phyloP scores from a whole-genome alignment of 2,888 invertebrate genomes.

The Agonopterix alstromeriana region DNA sequence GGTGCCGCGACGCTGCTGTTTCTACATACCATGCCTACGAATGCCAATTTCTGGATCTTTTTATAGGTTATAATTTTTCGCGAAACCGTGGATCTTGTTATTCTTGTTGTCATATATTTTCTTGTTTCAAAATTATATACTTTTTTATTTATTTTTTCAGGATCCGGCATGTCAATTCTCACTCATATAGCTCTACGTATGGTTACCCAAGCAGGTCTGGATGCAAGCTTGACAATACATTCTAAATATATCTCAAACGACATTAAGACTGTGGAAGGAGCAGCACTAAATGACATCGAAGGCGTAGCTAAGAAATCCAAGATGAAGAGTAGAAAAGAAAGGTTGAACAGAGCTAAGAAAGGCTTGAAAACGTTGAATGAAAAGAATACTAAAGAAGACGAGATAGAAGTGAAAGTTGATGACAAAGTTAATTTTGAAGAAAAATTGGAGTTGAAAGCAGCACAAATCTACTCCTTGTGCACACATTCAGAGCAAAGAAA shows the following conservation, averaged over 20 bases:
- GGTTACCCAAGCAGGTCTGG: slow-evolving; percentile 81
- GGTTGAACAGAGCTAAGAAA: slow-evolving; percentile 54
- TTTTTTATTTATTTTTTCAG: slow-evolving; percentile 30
- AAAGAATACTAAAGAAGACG: slow-evolving; percentile 39
- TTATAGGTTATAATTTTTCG: slow-evolving; percentile 76
- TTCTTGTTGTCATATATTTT: no score
- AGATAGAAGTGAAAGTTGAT: slow-evolving; percentile 34
- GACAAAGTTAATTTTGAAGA: slow-evolving; percentile 44
- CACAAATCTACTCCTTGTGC: slow-evolving; percentile 79
- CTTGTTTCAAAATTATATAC: no score
- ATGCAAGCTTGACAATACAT: slow-evolving; percentile 63
- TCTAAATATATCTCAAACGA: slow-evolving; percentile 51
- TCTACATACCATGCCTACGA: slow-evolving; percentile 84
- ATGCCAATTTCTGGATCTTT: slow-evolving; percentile 83
- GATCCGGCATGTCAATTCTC: slow-evolving; percentile 88
- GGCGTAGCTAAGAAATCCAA: slow-evolving; percentile 54
- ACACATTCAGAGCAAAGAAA: slow-evolving; percentile 79
- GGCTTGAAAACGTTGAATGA: slow-evolving; percentile 42
- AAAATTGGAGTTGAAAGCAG: slow-evolving; percentile 51
- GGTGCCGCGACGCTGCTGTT: slow-evolving; percentile 80
- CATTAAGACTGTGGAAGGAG: slow-evolving; percentile 43
- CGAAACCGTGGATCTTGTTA: neutral
- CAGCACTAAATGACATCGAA: slow-evolving; percentile 54
- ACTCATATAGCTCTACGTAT: slow-evolving; percentile 85
- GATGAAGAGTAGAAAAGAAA: slow-evolving; percentile 60